Base-by-base conservation (phyloP, 2,113 vertebrate genomes). In the Oncorhynchus keta region DNA sequence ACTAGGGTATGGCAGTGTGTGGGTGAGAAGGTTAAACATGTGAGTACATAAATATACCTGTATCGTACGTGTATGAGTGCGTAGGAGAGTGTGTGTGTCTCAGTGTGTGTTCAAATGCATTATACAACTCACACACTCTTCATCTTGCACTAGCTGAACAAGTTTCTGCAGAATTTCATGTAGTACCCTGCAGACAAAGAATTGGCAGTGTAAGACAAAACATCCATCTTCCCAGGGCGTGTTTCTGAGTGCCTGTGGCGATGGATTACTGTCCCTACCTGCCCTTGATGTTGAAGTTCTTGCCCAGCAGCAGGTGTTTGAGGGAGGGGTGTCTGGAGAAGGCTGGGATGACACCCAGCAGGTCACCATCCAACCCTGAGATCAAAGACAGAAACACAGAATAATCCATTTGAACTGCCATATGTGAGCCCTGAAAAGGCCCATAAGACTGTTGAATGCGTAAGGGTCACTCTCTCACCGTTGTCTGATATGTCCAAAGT, bases 271-370 rank as follows among this genome's bases (percentile, higher is more conserved):
- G 35, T 75, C 66, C 74, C 4, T 90, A 97, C 96, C 95, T 95
- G 92, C 95, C 94, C 93, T 97, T 97, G 90, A 97, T 94, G 80
- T 95, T 96, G 92, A 97, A 97, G 90, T 97, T 97, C 89, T 95
- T 97, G 76, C 96, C 96, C 79, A 97, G 85, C 83, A 95, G 94
- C 75, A 97, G 93, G 86, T 97, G 94, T 87, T 95, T 96, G 85
- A 97, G 93, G 39, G 95, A 95, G 20, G 95, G 95, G 85, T 96
- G 96, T 79, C 94, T 93, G 79, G 95, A 94, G 72, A 97, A 92
- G 0, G 94, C 94, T 0, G 95, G 95, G 73, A 97, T 89, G 76
- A 97, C 90, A 6, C 93, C 91, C 86, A 96, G 86, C 79, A 97
- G 90, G 84, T 97, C 96, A 0, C 90, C 90, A 76, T 97, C 96